Evolutionary conservation across 2,113 vertebrate genomes (phyloP), one percentile per base, ranked within the genome.

Genomic region (Dasypus novemcinctus): DNA sequence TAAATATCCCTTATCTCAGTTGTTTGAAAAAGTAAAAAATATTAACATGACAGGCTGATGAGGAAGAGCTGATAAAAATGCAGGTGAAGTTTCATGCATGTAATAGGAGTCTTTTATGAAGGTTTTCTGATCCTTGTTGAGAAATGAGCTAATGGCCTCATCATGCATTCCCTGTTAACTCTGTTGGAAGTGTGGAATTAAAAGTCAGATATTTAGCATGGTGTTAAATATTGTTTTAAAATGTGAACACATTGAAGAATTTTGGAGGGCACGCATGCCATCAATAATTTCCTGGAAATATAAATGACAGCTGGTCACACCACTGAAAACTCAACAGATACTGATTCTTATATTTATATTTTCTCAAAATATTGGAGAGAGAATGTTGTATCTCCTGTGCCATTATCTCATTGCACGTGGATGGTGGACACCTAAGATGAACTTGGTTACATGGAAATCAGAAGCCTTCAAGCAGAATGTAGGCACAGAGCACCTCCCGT

Each of bases 401-500:
- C 5, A 14, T 43, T 43, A 20, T 1, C 29, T 57, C 31, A 11
- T 46, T 69, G 23, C 7, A 11, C 2, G 3, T 72, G 36, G 76
- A 41, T 18, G 17, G 1, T 36, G 68, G 29, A 11, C 7, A 8
- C 5, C 17, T 25, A 29, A 2, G 5, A 21, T 54, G 5, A 23
- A 18, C 12, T 31, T 21, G 8, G n/a, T 31, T 25, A 33, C 4
- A 11, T 11, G 41, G 41, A 41, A 5, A 4, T 23, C 33, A 29
- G 13, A 9, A 59, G 31, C 0, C 17, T 87, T 23, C 66, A 27
- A 29, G 2, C 9, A 33, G 5, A 14, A 4, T 5, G 8, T 52
- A 3, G 27, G 11, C 14, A 4, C 0, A 29, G 14, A 23, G 27
- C n/a, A 69, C 29, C 33, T 29, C 5, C 5, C 0, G 0, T 11